These are phyloP conservation scores for Globicephala melas DNA, from an alignment of 2,113 vertebrate species.

Conservation along the genomic window DNA sequence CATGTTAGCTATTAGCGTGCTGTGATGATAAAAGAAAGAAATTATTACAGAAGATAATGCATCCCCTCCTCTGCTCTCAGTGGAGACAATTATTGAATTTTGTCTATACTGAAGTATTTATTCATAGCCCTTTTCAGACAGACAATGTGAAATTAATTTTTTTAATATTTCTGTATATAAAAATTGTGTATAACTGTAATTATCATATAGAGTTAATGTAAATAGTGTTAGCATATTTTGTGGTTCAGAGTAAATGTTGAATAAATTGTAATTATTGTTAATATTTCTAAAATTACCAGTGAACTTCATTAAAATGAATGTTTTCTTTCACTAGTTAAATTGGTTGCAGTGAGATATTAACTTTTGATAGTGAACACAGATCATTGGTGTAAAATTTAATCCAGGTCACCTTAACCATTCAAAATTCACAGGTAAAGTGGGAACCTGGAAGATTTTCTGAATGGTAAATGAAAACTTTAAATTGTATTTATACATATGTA, in stretches of 20 bases:
- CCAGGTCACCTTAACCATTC: neutral
- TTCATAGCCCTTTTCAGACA: neutral
- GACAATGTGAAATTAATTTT: neutral
- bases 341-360: neutral
- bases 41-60: neutral
- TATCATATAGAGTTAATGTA: neutral
- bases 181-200: neutral
- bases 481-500: neutral
- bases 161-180: neutral
- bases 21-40: neutral
- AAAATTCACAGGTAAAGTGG: neutral
- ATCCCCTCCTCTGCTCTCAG: neutral
- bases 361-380: neutral
- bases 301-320: neutral
- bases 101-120: neutral
- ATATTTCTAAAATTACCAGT: neutral
- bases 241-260: neutral
- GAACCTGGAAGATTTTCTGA: neutral
- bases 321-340: neutral
- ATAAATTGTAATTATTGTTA: neutral
- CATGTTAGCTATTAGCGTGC: neutral
- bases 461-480: neutral
- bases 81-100: neutral
- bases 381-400: neutral
- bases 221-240: neutral